Conservation (phyloP, 1,140 invertebrate genomes). For the Battus philenor region DNA sequence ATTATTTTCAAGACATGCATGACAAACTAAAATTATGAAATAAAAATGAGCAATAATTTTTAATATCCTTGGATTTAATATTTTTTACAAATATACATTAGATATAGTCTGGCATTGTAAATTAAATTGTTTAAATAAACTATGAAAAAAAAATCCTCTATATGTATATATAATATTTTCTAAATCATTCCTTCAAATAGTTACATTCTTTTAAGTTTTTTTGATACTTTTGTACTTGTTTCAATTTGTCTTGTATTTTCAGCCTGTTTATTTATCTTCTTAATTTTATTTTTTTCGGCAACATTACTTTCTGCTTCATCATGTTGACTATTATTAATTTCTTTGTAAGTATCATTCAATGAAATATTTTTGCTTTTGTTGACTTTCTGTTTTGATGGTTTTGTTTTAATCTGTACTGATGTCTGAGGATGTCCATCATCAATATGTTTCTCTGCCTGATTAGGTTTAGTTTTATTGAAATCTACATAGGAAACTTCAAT, state of each 20-base stretch:
- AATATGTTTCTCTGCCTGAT: slow-evolving; percentile 28
- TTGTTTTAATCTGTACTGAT: slow-evolving; percentile 25
- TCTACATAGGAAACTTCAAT: slow-evolving; percentile 51
- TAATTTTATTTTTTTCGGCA: slow-evolving; percentile 34
- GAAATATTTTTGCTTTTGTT: slow-evolving; percentile 18
- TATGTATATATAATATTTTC: no score
- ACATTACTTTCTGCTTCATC: slow-evolving; percentile 21
- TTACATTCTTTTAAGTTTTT: slow-evolving; percentile 33
- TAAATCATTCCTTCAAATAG: no score
- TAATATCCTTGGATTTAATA: no score
- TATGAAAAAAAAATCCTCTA: no score
- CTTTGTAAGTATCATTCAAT: slow-evolving; percentile 4
- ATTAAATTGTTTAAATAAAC: no score
- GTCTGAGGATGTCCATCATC: slow-evolving; percentile 30
- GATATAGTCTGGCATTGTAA: no score
- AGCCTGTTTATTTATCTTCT: slow-evolving; percentile 33
- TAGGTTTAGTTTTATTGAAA: slow-evolving; percentile 60
- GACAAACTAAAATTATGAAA: no score
- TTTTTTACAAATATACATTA: no score
- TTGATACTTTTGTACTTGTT: slow-evolving; percentile 23
- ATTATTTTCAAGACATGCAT: no score
- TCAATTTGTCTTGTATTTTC: slow-evolving; percentile 31
- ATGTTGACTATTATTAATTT: slow-evolving; percentile 23
- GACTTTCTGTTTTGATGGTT: slow-evolving; percentile 19
- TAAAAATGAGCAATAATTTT: no score